A percentile compares a stretch with the other conserved stretches of the same genome.
These are phyloP conservation scores for Micrasema minimum DNA, from an alignment of 1,140 invertebrate species.

Conservation along the genomic window DNA sequence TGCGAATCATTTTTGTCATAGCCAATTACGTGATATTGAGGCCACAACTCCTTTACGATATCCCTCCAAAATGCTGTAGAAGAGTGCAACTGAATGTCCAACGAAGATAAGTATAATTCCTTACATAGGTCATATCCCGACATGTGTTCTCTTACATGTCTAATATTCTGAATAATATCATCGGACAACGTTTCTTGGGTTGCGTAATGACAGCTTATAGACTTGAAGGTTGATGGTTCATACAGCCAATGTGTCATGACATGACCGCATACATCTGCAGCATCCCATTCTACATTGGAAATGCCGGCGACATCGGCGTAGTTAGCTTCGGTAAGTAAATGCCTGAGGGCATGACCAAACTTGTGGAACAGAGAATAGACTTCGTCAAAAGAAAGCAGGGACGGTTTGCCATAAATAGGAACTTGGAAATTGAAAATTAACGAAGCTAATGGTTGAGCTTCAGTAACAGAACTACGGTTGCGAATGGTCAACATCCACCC, in stretches of 20 bases:
- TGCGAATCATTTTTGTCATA: constrained; percentile 81
- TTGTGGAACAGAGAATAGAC: constrained; percentile 81
- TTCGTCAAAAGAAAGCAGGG: constrained; percentile 80
- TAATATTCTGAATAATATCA: constrained; percentile 73
- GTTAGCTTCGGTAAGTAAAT: constrained; percentile 81
- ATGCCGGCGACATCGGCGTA: constrained; percentile 87
- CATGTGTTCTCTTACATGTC: constrained; percentile 76
- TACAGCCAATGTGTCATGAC: constrained; percentile 87
- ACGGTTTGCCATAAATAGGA: constrained; percentile 71
- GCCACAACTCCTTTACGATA: constrained; percentile 81
- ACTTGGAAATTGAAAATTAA: constrained; percentile 86
- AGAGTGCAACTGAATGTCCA: constrained; percentile 88
- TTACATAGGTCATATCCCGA: constrained; percentile 81
- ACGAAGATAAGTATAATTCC: constrained; percentile 82
- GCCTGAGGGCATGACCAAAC: constrained; percentile 87
- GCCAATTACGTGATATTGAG: constrained; percentile 78
- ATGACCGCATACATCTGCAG: constrained; percentile 80
- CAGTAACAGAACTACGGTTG: constrained; percentile 71
- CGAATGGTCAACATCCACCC: constrained; percentile 78
- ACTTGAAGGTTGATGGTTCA: constrained; percentile 75
- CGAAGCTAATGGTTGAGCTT: constrained; percentile 77
- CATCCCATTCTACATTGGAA: constrained; percentile 92
- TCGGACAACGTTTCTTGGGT: constrained; percentile 77
- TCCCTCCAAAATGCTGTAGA: constrained; percentile 83
- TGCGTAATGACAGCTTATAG: constrained; percentile 78